A percentile compares a stretch with the other conserved stretches of the same genome.
phyloP scores from a whole-genome alignment of 2,113 vertebrate genomes.

The Nothocercus julius region DNA sequence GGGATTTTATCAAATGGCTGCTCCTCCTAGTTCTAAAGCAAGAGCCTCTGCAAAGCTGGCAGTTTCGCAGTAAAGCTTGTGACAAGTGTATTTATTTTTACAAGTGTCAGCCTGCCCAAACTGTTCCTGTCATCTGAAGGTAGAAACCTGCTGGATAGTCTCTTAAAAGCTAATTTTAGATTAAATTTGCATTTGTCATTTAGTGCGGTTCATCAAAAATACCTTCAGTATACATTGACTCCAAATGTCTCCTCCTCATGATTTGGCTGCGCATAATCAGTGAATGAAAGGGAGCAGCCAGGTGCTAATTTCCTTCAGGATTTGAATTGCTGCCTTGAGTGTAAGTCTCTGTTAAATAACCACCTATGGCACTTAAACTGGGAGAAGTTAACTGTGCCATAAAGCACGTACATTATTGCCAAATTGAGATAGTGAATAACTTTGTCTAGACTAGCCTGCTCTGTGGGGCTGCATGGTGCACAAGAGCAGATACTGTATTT shows the following conservation, averaged over 20 bases:
- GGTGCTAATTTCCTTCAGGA: neutral
- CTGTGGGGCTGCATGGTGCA: neutral
- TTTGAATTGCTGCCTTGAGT: neutral
- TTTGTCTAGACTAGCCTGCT: neutral
- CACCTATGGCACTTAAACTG: neutral
- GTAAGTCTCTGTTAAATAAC: neutral
- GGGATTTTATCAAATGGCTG: neutral
- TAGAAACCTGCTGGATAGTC: neutral
- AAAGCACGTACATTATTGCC: neutral
- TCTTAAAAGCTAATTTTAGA: neutral
- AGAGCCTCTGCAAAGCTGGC: neutral
- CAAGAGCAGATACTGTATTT: neutral
- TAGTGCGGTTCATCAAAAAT: no score
- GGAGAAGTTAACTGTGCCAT: neutral
- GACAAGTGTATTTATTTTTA: neutral
- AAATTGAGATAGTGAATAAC: neutral
- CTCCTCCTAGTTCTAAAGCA: neutral
- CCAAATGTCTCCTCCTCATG: neutral
- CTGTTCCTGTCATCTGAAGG: neutral
- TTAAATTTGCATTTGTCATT: neutral
- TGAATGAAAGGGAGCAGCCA: rapidly evolving
- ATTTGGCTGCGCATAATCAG: neutral
- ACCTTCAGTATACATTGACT: neutral
- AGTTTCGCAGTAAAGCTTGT: neutral
- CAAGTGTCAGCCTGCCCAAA: neutral